phyloP scores from a whole-genome alignment of 2,113 vertebrate species.

The Phalacrocorax pelagicus region DNA sequence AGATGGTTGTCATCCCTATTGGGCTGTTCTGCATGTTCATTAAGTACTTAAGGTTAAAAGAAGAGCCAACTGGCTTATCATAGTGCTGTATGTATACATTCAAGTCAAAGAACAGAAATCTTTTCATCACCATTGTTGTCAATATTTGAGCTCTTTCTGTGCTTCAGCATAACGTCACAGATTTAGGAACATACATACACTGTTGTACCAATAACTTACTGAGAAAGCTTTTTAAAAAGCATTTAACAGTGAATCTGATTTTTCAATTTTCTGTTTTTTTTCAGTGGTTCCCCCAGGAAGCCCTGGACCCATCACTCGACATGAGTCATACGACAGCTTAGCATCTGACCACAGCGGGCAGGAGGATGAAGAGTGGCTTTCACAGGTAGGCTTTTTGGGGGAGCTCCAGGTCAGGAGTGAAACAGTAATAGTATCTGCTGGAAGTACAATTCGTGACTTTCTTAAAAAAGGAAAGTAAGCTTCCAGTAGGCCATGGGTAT shows the following conservation, averaged over 20 bases:
- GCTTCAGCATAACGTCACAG: no score
- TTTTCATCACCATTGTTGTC: neutral
- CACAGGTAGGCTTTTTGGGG: constrained; percentile 82
- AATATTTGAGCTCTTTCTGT: neutral
- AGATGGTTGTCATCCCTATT: neutral
- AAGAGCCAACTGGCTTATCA: neutral
- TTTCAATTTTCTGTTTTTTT: neutral
- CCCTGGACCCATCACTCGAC: constrained; percentile 88
- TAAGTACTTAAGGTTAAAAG: neutral
- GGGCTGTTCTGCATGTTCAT: neutral
- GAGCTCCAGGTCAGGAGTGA: neutral
- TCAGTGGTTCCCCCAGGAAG: constrained; percentile 89
- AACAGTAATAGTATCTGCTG: fast-evolving
- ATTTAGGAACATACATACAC: neutral
- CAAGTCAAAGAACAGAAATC: neutral
- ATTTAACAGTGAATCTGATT: neutral
- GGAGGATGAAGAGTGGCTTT: constrained; percentile 97
- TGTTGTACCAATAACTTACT: neutral
- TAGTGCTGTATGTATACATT: neutral
- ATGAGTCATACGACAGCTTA: constrained; percentile 94
- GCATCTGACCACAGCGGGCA: constrained; percentile 92
- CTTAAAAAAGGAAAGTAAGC: neutral
- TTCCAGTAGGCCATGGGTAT: neutral
- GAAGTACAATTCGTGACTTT: neutral
- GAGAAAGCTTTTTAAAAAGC: neutral